A percentile compares a stretch with the other conserved stretches of the same genome.
Evolutionary conservation across 2,113 vertebrate species (phyloP).

Genomic region (Osmerus eperlanus): DNA sequence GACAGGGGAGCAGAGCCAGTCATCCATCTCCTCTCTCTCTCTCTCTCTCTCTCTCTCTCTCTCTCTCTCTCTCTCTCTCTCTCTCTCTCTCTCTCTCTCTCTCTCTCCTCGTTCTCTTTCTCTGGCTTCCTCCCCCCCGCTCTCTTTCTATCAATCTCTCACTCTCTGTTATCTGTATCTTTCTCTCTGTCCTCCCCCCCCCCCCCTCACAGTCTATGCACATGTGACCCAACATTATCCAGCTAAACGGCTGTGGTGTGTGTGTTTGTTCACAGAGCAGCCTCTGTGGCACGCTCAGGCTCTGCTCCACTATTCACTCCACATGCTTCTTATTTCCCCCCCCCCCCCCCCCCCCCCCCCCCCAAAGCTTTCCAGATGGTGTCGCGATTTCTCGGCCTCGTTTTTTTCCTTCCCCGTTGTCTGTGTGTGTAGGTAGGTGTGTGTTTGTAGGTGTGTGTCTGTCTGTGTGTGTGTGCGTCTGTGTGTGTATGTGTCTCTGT

Average conservation of each 20-base stretch:
- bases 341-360: too few relatives aligned
- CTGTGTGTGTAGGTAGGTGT: neutral
- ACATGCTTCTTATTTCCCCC: slow-evolving; percentile 25
- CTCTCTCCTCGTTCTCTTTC: neutral
- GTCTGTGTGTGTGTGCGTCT: neutral
- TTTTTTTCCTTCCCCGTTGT: slow-evolving; percentile 7
- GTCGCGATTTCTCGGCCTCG: slow-evolving; percentile 3
- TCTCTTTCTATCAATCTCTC: neutral
- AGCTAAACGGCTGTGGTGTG: neutral
- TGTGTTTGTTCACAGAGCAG: slow-evolving; percentile 1
- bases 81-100: slow-evolving; percentile 2
- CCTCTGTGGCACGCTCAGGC: neutral
- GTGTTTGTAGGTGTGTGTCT: neutral
- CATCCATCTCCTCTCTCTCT: slow-evolving; percentile 24
- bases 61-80: slow-evolving; percentile 24
- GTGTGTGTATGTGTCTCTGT: neutral
- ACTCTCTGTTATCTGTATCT: neutral
- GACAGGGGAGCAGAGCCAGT: slow-evolving; percentile 2
- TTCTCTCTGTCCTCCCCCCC: neutral
- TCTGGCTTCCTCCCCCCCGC: neutral
- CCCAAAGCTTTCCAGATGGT: slow-evolving; percentile 33
- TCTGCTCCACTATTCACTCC: slow-evolving; percentile 21
- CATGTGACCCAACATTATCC: neutral
- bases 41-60: slow-evolving; percentile 20
- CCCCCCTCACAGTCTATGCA: neutral